Conservation (phyloP, 2,888 invertebrate genomes). For the Drosophila tripunctata region DNA sequence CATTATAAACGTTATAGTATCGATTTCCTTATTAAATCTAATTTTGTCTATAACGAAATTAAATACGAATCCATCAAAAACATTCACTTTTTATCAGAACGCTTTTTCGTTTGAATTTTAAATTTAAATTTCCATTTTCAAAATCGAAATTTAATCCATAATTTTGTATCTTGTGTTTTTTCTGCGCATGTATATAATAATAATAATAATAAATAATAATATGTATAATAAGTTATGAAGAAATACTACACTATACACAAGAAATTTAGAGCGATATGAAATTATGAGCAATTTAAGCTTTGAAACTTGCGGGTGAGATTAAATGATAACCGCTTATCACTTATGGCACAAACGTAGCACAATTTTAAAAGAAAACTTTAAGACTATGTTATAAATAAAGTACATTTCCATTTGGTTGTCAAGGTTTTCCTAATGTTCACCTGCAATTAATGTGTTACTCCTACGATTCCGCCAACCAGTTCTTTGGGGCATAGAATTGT, state of each 20-base stretch:
- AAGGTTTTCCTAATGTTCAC: constrained; percentile 8
- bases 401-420: neutral
- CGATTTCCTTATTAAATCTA: too few species aligned
- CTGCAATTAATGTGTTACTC: constrained; percentile 7
- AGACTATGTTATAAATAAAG: neutral
- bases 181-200: neutral
- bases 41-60: neutral
- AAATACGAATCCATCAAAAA: neutral
- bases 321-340: constrained; percentile 6
- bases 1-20: too few species aligned
- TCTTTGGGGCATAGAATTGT: neutral
- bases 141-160: neutral
- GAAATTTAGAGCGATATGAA: neutral
- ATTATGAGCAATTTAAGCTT: constrained; percentile 15
- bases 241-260: too few species aligned
- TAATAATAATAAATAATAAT: neutral
- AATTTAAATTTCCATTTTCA: neutral
- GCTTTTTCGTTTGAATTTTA: neutral
- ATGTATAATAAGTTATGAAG: too few species aligned
- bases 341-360: neutral
- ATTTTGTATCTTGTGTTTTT: neutral
- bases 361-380: neutral
- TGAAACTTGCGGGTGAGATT: neutral
- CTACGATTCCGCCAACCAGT: constrained; percentile 2
- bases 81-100: neutral